Conservation (phyloP, 2,113 vertebrate genomes). For the Pheucticus melanocephalus region DNA sequence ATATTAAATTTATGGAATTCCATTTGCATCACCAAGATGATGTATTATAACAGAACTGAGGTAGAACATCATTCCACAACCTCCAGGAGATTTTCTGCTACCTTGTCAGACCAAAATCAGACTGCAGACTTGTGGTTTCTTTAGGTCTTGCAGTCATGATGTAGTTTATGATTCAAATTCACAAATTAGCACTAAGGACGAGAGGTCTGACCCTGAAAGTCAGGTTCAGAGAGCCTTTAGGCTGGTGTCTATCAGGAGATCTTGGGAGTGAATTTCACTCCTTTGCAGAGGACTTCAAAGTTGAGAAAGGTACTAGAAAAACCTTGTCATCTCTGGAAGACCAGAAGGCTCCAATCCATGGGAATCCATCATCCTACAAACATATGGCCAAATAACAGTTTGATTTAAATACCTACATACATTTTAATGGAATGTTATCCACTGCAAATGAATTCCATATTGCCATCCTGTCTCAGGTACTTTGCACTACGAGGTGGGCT, state of each 20-base stretch:
- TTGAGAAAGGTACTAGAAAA: not conserved
- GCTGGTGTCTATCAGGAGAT: not conserved
- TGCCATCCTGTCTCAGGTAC: not conserved
- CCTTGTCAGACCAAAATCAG: not conserved
- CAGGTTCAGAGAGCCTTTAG: not conserved
- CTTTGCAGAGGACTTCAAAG: not conserved
- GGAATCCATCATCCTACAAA: not conserved
- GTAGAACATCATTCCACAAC: not conserved
- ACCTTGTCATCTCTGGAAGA: not conserved
- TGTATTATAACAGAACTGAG: not conserved
- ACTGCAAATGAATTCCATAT: not conserved
- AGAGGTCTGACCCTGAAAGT: not conserved
- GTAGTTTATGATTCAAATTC: not conserved
- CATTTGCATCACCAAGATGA: not conserved
- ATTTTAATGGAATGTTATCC: not conserved
- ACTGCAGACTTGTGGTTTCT: not conserved
- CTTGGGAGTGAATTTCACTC: not conserved
- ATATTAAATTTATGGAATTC: not conserved
- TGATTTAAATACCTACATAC: not conserved
- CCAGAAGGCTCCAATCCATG: not conserved
- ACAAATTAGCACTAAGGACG: not conserved
- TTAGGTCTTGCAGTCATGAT: not conserved
- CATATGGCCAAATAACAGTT: rapidly evolving
- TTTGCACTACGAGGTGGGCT: not conserved
- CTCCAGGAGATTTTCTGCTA: not conserved